Conservation (phyloP, 2,797 vertebrate species). For the Neosilurus hyrtlii region DNA sequence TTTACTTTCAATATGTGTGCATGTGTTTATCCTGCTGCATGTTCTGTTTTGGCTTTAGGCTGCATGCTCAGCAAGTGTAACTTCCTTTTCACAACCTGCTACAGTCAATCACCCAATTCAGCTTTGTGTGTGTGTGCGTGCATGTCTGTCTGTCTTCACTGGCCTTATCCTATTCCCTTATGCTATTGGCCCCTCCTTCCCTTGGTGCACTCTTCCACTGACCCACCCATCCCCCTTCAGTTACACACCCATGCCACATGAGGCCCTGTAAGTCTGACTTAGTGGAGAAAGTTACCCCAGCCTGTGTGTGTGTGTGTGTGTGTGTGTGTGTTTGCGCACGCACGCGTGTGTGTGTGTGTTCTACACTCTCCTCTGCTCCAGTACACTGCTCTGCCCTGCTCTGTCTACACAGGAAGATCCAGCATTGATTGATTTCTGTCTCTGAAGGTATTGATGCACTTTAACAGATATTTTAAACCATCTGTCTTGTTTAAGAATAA, state of each 20-base stretch:
- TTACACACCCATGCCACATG: constrained; percentile 64
- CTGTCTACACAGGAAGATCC: background rate
- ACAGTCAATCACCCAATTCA: constrained; percentile 71
- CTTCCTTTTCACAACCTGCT: constrained; percentile 68
- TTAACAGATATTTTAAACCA: constrained; percentile 27
- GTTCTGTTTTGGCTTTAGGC: constrained; percentile 21
- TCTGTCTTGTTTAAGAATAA: constrained; percentile 26
- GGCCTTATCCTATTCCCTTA: constrained; percentile 39
- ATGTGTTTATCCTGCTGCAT: background rate
- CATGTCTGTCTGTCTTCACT: background rate
- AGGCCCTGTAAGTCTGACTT: constrained; percentile 63
- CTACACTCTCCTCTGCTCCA: constrained; percentile 30
- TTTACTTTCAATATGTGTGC: background rate
- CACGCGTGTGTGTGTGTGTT: constrained; percentile 31
- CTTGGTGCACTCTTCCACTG: constrained; percentile 45
- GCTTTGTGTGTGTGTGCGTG: constrained; percentile 46
- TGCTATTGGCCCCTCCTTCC: constrained; percentile 45
- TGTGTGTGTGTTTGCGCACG: constrained; percentile 42
- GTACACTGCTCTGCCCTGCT: background rate
- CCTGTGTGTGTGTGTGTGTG: constrained; percentile 45
- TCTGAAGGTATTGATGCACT: constrained; percentile 53
- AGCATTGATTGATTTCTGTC: constrained; percentile 16
- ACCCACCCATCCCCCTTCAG: constrained; percentile 54
- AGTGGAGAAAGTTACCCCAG: constrained; percentile 69
- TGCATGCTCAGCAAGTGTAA: constrained; percentile 43